Conservation (phyloP, 2,113 vertebrate genomes). For the Platanista minor region DNA sequence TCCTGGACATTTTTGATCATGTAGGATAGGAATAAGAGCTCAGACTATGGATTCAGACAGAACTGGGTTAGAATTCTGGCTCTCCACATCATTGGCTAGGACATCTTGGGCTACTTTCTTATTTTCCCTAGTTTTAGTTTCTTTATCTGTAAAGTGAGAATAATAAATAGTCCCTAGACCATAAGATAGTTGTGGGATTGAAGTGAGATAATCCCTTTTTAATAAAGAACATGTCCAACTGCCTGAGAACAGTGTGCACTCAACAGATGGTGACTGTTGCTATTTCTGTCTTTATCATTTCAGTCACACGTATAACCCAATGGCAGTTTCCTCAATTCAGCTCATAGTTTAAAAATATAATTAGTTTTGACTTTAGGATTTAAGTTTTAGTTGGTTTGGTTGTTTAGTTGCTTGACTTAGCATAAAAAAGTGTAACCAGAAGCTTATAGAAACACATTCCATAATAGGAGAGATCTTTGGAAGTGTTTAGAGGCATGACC, state of each 20-base stretch:
- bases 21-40: background rate
- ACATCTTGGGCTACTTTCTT: background rate
- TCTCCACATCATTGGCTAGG: background rate
- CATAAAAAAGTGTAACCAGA: background rate
- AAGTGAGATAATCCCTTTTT: background rate
- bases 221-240: fast-evolving
- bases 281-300: background rate
- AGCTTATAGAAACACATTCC: background rate
- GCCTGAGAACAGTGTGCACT: fast-evolving
- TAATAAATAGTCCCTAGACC: background rate
- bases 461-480: background rate
- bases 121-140: background rate
- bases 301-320: background rate
- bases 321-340: background rate
- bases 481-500: background rate
- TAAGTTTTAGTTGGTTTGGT: background rate
- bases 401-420: background rate
- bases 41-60: background rate
- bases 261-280: fast-evolving
- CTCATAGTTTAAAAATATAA: background rate
- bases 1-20: background rate
- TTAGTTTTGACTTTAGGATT: background rate
- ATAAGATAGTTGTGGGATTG: background rate
- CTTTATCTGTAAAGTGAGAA: background rate
- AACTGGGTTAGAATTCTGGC: background rate